Percentiles rank a stretch among this genome's conserved stretches.
Evolutionary conservation across 2,888 invertebrate species (phyloP).

Genomic region (Sinopyrophorus schimmeli): DNA sequence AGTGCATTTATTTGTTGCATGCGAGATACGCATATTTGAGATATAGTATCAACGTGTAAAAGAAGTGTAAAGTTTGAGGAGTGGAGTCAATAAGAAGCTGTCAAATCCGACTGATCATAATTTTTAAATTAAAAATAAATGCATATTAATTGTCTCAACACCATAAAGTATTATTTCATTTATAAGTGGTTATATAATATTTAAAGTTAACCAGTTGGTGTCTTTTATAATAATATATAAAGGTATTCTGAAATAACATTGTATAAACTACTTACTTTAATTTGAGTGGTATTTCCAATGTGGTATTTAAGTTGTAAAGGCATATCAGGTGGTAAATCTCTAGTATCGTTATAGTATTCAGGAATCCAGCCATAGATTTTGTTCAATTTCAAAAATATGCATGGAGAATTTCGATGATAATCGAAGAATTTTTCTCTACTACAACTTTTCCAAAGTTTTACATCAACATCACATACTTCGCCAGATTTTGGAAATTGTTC

Average conservation of each 20-base stretch:
- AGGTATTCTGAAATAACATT: neutral
- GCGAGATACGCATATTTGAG: no score
- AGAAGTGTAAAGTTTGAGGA: no score
- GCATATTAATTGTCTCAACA: no score
- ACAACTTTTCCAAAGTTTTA: slow-evolving; percentile 79
- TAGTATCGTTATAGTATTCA: slow-evolving; percentile 74
- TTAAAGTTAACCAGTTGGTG: no score
- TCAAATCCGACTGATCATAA: no score
- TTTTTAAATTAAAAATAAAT: no score
- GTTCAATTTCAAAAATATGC: slow-evolving; percentile 93
- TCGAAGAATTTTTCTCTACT: slow-evolving; percentile 84
- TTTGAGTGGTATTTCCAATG: slow-evolving; percentile 54
- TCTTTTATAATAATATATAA: no score
- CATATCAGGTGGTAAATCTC: slow-evolving; percentile 73
- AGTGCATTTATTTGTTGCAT: no score
- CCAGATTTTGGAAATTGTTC: slow-evolving; percentile 54
- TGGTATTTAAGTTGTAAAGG: slow-evolving; percentile 70
- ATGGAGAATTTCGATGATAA: slow-evolving; percentile 90
- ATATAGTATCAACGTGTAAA: no score
- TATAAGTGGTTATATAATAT: no score
- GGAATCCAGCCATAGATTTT: slow-evolving; percentile 93
- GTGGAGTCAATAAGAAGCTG: no score
- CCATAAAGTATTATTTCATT: no score
- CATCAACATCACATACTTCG: slow-evolving; percentile 86
- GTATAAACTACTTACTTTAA: slow-evolving; percentile 11